Percentiles rank a stretch among this genome's conserved stretches.
Evolutionary conservation across 2,113 vertebrate species (phyloP).

Genomic region (Chionis minor): DNA sequence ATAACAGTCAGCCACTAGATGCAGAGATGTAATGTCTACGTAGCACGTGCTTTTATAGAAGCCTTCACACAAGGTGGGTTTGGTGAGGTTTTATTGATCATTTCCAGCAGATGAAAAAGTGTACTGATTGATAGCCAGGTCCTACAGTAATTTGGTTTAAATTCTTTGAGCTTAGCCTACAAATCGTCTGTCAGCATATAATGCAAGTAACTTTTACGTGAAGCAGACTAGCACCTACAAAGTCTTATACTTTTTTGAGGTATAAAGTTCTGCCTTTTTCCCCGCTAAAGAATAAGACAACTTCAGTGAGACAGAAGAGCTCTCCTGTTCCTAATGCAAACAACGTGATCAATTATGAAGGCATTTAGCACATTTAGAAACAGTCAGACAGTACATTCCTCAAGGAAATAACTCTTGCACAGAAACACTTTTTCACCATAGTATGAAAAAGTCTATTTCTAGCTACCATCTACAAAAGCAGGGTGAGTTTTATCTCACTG

Average conservation of each 20-base stretch:
- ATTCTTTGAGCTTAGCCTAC: background rate
- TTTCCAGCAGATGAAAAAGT: background rate
- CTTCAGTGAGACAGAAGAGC: background rate
- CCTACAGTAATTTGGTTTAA: background rate
- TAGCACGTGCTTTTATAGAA: background rate
- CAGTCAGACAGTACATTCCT: background rate
- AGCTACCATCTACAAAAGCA: background rate
- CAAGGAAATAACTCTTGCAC: background rate
- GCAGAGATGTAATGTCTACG: background rate
- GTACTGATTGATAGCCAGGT: background rate
- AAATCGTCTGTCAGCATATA: background rate
- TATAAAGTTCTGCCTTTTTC: background rate
- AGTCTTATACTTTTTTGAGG: background rate
- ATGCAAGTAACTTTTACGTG: background rate
- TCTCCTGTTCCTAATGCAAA: background rate
- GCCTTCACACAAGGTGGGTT: background rate
- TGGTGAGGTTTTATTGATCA: background rate
- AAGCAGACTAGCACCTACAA: background rate
- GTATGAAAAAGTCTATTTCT: background rate
- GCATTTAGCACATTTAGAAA: background rate
- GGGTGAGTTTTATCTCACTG: background rate
- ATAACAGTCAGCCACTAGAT: background rate
- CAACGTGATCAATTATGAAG: background rate
- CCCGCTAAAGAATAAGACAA: background rate
- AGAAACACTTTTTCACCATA: background rate